Conservation (phyloP, 2,888 invertebrate species). For the Nomada lathburiana region DNA sequence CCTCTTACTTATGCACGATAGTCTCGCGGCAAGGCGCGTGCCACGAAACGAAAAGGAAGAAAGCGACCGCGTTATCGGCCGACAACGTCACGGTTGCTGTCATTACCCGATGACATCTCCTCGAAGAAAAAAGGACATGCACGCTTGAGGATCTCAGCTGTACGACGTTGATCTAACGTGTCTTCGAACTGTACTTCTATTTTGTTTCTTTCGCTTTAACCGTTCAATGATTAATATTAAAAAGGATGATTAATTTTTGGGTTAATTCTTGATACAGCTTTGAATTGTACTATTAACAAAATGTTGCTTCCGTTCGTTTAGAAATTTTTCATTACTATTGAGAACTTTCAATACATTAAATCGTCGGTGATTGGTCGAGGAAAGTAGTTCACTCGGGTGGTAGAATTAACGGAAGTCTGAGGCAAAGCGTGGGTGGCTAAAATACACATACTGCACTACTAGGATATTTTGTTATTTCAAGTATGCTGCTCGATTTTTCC, state of each 20-base stretch:
- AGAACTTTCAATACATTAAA: too few relatives aligned
- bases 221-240: too few relatives aligned
- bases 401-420: not conserved
- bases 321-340: too few relatives aligned
- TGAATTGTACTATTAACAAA: too few relatives aligned
- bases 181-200: not conserved
- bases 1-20: constrained; percentile 71
- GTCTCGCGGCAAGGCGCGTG: constrained; percentile 48
- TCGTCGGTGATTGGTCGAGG: too few relatives aligned
- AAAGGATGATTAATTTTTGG: too few relatives aligned
- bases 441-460: not conserved
- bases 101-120: constrained; percentile 49
- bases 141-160: constrained; percentile 13
- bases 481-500: constrained; percentile 26
- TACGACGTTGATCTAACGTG: not conserved
- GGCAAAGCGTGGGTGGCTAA: constrained; percentile 17
- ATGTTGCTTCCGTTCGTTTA: too few relatives aligned
- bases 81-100: constrained; percentile 48
- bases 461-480: constrained; percentile 12
- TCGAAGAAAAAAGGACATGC: constrained; percentile 13
- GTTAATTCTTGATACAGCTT: too few relatives aligned
- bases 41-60: constrained; percentile 44
- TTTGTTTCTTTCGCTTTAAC: not conserved
- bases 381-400: too few relatives aligned
- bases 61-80: constrained; percentile 49